These are phyloP conservation scores for Bergia puertoricense DNA, from an alignment of 92 coral and sea anemone genomes.

Conservation along the genomic window DNA sequence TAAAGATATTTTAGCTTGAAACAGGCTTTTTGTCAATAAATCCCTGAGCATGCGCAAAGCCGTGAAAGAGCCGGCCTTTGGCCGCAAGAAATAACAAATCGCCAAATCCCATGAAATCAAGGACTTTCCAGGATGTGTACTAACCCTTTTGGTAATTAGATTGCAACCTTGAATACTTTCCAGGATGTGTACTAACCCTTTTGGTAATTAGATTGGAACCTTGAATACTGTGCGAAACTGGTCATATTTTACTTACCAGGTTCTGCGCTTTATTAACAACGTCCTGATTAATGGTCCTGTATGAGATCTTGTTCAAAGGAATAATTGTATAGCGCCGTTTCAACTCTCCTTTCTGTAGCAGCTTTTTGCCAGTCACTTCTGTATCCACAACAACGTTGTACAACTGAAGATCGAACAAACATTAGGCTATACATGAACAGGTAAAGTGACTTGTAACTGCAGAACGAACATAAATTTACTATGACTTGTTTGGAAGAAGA, in stretches of 20 bases:
- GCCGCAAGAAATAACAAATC: too few relatives aligned
- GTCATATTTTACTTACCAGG: conserved; percentile 65
- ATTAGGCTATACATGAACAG: too few relatives aligned
- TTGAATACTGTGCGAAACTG: too few relatives aligned
- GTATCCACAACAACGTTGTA: conserved; percentile 97
- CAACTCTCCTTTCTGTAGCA: conserved; percentile 94
- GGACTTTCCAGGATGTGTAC: background rate
- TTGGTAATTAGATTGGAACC: background rate
- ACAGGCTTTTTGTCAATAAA: too few relatives aligned
- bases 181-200: background rate
- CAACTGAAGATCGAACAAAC: conserved; percentile 49
- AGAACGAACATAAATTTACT: too few relatives aligned
- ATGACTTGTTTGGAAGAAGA: too few relatives aligned
- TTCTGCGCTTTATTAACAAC: conserved; percentile 79
- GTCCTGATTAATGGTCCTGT: conserved; percentile 68
- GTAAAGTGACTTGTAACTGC: too few relatives aligned
- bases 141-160: background rate
- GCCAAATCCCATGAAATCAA: background rate
- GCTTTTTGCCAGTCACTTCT: conserved; percentile 92
- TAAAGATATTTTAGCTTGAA: too few relatives aligned
- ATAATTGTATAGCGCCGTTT: conserved; percentile 93
- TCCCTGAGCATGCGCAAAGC: too few relatives aligned
- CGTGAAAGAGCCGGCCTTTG: too few relatives aligned
- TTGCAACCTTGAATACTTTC: background rate
- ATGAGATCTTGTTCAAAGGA: conserved; percentile 89